Evolutionary conservation across 23 tunicate species (phyloP).

Genomic region (Styela plicata): DNA sequence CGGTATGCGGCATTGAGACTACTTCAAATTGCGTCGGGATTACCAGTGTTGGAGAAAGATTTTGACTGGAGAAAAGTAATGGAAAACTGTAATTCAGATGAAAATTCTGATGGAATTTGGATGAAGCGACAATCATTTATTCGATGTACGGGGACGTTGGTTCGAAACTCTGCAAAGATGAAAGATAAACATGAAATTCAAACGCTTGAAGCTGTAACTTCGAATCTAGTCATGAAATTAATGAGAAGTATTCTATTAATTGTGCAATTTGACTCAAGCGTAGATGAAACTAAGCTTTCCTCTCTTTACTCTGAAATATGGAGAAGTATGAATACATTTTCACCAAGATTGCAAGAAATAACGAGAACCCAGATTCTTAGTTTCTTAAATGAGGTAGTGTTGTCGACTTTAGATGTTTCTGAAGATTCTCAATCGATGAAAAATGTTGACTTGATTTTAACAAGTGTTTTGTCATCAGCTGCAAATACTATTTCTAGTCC

Average conservation of each 20-base stretch:
- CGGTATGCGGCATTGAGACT: constrained; percentile 40
- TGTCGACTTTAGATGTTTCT: background rate
- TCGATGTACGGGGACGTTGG: constrained; percentile 47
- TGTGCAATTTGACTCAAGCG: constrained; percentile 1
- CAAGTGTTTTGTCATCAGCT: background rate
- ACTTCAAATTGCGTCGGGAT: constrained; percentile 57
- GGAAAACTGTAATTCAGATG: background rate
- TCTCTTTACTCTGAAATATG: constrained; percentile 13
- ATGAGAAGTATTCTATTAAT: constrained; percentile 9
- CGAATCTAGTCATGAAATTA: background rate
- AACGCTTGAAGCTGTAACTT: constrained; percentile 7
- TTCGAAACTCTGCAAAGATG: constrained; percentile 34
- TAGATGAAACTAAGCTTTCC: background rate
- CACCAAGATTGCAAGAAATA: background rate
- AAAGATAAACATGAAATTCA: background rate
- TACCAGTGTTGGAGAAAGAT: constrained; percentile 39
- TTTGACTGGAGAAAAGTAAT: constrained; percentile 4
- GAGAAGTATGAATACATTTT: background rate
- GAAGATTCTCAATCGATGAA: background rate
- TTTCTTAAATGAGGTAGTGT: background rate
- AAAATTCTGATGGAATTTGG: constrained; percentile 21
- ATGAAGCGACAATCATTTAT: constrained; percentile 51
- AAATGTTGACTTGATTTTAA: background rate
- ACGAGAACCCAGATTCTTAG: background rate
- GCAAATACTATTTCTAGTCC: background rate